Evolutionary conservation across 2,113 vertebrate genomes (phyloP).

Genomic region (Hirundichthys speculiger): DNA sequence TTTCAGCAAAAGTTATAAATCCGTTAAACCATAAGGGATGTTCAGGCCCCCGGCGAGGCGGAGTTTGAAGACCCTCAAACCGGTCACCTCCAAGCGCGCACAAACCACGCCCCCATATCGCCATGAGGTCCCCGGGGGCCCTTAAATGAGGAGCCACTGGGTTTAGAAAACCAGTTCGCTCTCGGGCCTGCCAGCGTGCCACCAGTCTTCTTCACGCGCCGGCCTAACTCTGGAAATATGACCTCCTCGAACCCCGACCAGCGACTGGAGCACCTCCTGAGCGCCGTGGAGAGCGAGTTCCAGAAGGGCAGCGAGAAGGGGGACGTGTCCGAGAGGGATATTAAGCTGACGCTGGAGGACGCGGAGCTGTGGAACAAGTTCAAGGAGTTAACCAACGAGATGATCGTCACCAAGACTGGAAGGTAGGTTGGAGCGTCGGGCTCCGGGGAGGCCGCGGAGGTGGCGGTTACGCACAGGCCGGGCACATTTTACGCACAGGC

Average conservation of each 20-base stretch:
- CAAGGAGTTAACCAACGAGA: conserved; percentile 85
- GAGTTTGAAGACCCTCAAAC: neutral
- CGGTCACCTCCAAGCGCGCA: neutral
- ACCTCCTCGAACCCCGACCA: conserved; percentile 78
- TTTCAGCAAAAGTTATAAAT: no score
- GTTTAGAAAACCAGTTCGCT: conserved; percentile 2
- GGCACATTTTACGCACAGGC: neutral
- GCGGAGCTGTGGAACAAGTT: conserved; percentile 83
- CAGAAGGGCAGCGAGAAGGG: conserved; percentile 84
- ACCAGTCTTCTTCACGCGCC: neutral
- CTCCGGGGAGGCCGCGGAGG: no score
- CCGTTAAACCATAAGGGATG: neutral
- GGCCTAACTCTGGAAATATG: conserved; percentile 67
- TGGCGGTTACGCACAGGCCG: neutral
- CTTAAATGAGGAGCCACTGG: conserved; percentile 70
- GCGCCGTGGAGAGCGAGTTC: conserved; percentile 84
- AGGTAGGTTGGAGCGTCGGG: conserved; percentile 64
- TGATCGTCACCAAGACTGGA: conserved; percentile 86
- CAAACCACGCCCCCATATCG: conserved; percentile 60
- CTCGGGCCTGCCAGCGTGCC: conserved; percentile 28
- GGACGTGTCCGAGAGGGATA: conserved; percentile 82
- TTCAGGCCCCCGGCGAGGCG: neutral
- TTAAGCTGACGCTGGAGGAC: conserved; percentile 82
- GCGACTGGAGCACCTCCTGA: conserved; percentile 84
- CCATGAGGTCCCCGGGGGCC: conserved; percentile 73